Evolutionary conservation across 2,888 invertebrate genomes (phyloP).

Genomic region (Caenorhabditis japonica): DNA sequence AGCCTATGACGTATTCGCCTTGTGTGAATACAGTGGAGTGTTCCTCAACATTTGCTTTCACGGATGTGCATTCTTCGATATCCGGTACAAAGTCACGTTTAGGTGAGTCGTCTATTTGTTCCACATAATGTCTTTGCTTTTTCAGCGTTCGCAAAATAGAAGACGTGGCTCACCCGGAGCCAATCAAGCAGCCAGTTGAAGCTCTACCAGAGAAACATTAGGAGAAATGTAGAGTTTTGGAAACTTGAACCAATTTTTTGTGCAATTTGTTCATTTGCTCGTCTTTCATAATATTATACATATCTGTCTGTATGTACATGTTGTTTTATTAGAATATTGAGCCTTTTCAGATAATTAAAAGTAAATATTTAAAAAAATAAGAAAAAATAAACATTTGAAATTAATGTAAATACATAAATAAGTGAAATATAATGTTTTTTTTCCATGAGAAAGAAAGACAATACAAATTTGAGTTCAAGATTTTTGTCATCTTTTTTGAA

Average conservation of each 20-base stretch:
- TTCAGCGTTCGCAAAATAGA: constrained; percentile 50
- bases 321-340: too few species aligned
- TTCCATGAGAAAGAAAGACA: too few species aligned
- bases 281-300: too few species aligned
- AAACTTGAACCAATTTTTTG: too few species aligned
- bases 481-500: too few species aligned
- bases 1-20: constrained; percentile 76
- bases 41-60: constrained; percentile 76
- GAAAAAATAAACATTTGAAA: not conserved
- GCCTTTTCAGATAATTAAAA: too few species aligned
- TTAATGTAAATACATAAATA: not conserved
- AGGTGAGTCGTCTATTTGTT: constrained; percentile 28
- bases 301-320: too few species aligned
- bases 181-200: constrained; percentile 11
- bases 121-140: not conserved
- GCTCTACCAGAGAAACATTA: constrained; percentile 36
- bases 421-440: not conserved
- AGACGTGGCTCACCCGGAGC: constrained; percentile 13
- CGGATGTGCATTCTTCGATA: constrained; percentile 76
- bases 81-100: constrained; percentile 73
- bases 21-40: constrained; percentile 75
- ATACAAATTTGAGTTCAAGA: too few species aligned
- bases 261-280: too few species aligned
- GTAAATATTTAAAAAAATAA: too few species aligned
- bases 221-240: too few species aligned